Conservation (phyloP, 2,113 vertebrate species). For the Cinclus mexicanus region DNA sequence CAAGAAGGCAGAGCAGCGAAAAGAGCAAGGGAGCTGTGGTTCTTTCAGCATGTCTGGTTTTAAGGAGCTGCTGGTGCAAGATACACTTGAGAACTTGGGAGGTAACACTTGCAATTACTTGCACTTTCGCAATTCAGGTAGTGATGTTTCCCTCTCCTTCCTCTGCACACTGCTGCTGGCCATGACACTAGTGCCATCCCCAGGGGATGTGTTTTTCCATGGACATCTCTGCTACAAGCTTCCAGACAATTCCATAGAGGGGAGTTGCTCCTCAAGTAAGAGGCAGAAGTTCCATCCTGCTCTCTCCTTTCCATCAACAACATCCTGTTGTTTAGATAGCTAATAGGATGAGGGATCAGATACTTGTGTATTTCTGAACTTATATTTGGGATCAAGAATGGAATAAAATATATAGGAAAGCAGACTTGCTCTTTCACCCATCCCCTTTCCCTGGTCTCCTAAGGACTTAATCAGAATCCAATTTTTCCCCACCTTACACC, state of each 20-base stretch:
- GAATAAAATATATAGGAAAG: neutral
- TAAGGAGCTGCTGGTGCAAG: neutral
- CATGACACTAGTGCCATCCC: fast-evolving
- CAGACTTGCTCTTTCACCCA: neutral
- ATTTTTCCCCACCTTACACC: neutral
- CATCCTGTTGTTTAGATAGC: neutral
- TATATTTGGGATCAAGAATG: neutral
- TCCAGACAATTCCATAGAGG: neutral
- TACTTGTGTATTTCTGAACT: neutral
- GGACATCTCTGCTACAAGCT: neutral
- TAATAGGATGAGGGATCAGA: neutral
- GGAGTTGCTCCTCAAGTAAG: neutral
- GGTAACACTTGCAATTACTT: neutral
- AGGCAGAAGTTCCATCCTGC: neutral
- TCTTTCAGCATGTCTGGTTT: neutral
- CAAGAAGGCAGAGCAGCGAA: neutral
- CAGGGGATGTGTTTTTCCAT: neutral
- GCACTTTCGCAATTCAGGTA: neutral
- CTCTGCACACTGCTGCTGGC: neutral
- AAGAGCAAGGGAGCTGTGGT: neutral
- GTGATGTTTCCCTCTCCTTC: neutral
- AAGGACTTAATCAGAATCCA: neutral
- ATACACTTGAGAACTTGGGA: neutral
- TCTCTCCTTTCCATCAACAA: neutral
- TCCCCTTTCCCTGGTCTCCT: neutral